Conservation (phyloP, 2,113 vertebrate genomes). For the Eonycteris spelaea region DNA sequence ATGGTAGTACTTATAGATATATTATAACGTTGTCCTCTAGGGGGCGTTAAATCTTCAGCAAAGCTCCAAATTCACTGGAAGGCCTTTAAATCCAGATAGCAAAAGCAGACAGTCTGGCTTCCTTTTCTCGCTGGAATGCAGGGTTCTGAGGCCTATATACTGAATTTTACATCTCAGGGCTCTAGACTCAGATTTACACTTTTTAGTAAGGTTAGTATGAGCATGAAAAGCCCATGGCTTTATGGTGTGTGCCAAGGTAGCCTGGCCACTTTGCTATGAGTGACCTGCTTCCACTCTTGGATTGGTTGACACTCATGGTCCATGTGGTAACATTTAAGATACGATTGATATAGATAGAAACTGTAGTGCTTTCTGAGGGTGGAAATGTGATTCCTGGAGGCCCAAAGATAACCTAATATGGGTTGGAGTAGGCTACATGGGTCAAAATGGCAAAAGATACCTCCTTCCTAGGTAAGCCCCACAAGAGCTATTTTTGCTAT, state of each 20-base stretch:
- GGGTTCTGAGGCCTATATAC: background rate
- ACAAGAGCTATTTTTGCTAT: background rate
- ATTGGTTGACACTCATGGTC: no score
- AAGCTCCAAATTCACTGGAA: background rate
- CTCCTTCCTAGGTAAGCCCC: background rate
- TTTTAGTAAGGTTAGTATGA: background rate
- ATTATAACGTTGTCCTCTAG: conserved; percentile 62
- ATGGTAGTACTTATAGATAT: background rate
- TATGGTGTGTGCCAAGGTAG: background rate
- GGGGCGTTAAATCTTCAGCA: conserved; percentile 60
- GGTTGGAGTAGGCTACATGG: background rate
- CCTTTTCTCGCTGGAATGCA: background rate
- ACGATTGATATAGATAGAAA: background rate
- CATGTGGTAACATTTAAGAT: background rate
- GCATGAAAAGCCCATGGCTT: background rate
- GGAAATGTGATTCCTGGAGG: background rate
- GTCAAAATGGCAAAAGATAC: background rate
- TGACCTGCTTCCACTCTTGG: background rate
- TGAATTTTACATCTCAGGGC: background rate
- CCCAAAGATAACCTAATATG: background rate
- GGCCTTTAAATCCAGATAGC: background rate
- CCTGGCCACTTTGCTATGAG: background rate
- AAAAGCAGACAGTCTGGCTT: background rate
- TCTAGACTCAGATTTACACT: background rate
- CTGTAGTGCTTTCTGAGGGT: background rate